A percentile compares a stretch with the other conserved stretches of the same genome.
These are phyloP conservation scores for Cheilosia vulpina DNA, from an alignment of 2,888 invertebrate species.

Conservation along the genomic window DNA sequence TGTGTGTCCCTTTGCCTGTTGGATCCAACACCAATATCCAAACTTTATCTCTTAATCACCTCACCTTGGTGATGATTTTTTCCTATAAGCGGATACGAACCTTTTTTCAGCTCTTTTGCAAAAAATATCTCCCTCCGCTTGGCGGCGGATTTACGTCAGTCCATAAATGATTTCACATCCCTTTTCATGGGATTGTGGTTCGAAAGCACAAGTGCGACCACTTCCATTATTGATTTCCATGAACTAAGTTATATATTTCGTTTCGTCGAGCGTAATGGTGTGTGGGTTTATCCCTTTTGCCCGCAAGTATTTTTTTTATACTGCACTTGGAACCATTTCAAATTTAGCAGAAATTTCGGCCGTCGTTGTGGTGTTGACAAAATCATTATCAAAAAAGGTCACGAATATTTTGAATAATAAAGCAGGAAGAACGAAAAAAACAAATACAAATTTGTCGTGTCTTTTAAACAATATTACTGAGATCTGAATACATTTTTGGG, in stretches of 20 bases:
- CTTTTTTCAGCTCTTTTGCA: no score
- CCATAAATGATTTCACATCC: constrained; percentile 28
- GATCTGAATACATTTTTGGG: not conserved
- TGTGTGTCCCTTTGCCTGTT: no score
- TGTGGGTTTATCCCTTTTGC: not conserved
- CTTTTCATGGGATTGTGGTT: constrained; percentile 12
- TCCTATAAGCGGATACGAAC: no score
- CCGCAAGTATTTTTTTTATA: not conserved
- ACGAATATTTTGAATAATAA: not conserved
- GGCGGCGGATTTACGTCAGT: constrained; percentile 17
- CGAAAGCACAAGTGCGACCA: constrained; percentile 18
- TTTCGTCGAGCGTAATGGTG: not conserved
- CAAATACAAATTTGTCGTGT: not conserved
- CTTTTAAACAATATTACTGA: not conserved
- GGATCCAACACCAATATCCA: no score
- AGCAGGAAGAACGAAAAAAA: not conserved
- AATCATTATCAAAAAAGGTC: constrained; percentile 10
- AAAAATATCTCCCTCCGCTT: no score
- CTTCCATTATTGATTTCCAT: constrained; percentile 29
- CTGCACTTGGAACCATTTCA: constrained; percentile 6
- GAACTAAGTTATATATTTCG: not conserved
- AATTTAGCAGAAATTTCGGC: not conserved
- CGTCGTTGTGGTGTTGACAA: not conserved
- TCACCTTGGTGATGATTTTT: no score
- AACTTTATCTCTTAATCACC: no score